These are phyloP conservation scores for Lasaia peninsularis DNA, from an alignment of 1,140 invertebrate species.

Conservation along the genomic window DNA sequence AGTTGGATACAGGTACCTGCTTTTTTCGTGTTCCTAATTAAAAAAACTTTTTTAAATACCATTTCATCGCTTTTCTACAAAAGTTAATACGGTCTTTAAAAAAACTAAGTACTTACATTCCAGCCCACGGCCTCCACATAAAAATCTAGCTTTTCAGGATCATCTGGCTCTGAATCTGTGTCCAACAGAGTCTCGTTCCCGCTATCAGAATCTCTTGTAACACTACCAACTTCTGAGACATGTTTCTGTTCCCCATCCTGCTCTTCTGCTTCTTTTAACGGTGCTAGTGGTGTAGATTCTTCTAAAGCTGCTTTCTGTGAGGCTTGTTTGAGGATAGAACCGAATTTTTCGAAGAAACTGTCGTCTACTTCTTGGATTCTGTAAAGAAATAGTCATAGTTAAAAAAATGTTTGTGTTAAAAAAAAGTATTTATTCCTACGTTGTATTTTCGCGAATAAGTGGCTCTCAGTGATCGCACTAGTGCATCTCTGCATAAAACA, in stretches of 20 bases:
- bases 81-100: too few relatives aligned
- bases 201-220: slow-evolving; percentile 75
- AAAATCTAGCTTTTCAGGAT: slow-evolving; percentile 78
- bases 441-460: too few relatives aligned
- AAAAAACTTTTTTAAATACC: too few relatives aligned
- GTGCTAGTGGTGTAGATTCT: slow-evolving; percentile 75
- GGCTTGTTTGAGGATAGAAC: slow-evolving; percentile 83
- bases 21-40: too few relatives aligned
- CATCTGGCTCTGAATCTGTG: slow-evolving; percentile 77
- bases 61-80: too few relatives aligned
- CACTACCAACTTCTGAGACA: slow-evolving; percentile 44
- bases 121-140: slow-evolving; percentile 80
- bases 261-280: slow-evolving; percentile 67
- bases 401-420: too few relatives aligned
- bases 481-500: too few relatives aligned
- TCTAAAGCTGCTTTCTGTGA: slow-evolving; percentile 73
- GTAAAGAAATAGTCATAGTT: too few relatives aligned
- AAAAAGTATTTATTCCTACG: too few relatives aligned
- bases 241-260: slow-evolving; percentile 67
- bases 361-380: slow-evolving; percentile 88
- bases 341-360: slow-evolving; percentile 89
- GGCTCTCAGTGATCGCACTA: too few relatives aligned
- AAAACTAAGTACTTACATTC: slow-evolving; percentile 81
- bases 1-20: too few relatives aligned
- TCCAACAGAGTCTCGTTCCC: slow-evolving; percentile 72